These are phyloP conservation scores for Crotalus tigris DNA, from an alignment of 2,113 vertebrate genomes.

Conservation along the genomic window DNA sequence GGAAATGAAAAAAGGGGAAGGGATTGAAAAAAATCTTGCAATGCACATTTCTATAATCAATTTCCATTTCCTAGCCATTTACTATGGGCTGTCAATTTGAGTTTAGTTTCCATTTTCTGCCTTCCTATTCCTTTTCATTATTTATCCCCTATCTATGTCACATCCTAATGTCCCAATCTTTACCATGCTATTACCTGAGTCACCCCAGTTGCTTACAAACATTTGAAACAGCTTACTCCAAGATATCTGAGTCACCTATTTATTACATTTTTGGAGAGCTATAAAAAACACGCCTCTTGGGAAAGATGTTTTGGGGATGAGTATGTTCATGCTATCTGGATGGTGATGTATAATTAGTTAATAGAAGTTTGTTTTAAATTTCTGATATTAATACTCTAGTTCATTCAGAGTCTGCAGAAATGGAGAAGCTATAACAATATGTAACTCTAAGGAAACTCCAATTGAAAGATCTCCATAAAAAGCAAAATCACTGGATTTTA, in stretches of 20 bases:
- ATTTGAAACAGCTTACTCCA: background rate
- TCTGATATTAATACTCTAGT: background rate
- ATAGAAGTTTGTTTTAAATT: background rate
- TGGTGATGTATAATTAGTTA: background rate
- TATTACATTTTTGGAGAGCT: background rate
- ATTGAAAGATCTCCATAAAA: background rate
- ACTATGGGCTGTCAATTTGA: background rate
- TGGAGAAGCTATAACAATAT: background rate
- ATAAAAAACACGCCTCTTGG: background rate
- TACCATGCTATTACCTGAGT: background rate
- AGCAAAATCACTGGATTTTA: background rate
- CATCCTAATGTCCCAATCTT: background rate
- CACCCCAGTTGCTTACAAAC: background rate
- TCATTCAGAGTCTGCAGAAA: background rate
- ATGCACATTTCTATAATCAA: too few species aligned
- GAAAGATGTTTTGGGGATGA: background rate
- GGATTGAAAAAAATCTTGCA: background rate
- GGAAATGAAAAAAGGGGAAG: background rate
- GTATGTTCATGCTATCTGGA: background rate
- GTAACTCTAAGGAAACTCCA: background rate
- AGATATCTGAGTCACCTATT: background rate
- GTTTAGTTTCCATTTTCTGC: background rate
- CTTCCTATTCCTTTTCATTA: background rate
- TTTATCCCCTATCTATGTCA: background rate
- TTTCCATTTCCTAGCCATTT: background rate